A percentile compares a stretch with the other conserved stretches of the same genome.
These are phyloP conservation scores for Dinocampus coccinellae DNA, from an alignment of 2,888 invertebrate species.

Conservation along the genomic window DNA sequence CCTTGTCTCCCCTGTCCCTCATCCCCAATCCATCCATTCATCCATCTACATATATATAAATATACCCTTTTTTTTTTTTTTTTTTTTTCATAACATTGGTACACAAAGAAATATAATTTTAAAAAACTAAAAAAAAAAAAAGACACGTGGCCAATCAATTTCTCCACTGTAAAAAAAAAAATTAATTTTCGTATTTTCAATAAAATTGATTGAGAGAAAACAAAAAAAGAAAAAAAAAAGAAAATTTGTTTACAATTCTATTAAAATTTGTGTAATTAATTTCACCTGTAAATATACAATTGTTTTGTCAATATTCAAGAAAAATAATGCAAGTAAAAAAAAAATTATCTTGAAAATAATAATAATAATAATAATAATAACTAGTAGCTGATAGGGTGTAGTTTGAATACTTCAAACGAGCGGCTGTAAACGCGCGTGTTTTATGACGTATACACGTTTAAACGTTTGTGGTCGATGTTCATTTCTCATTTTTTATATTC, in stretches of 20 bases:
- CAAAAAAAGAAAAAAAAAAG: too few species aligned
- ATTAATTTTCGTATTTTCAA: background rate
- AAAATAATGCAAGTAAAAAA: background rate
- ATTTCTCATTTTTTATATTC: background rate
- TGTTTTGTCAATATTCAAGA: too few species aligned
- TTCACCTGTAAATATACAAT: too few species aligned
- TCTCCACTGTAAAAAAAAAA: background rate
- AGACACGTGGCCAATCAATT: too few species aligned
- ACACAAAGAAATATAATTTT: slow-evolving; percentile 15
- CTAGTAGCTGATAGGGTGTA: background rate
- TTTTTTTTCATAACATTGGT: background rate
- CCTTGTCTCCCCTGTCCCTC: too few species aligned
- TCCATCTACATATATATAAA: background rate
- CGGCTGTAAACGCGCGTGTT: slow-evolving; percentile 19
- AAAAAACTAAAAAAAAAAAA: background rate
- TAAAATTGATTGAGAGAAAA: too few species aligned
- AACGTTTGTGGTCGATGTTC: slow-evolving; percentile 29
- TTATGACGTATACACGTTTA: slow-evolving; percentile 22
- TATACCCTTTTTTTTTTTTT: slow-evolving; percentile 1
- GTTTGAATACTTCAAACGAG: slow-evolving; percentile 14
- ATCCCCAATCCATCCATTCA: too few species aligned
- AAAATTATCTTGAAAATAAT: too few species aligned
- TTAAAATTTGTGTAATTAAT: background rate
- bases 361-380: background rate
- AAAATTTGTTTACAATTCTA: too few species aligned